Conservation (phyloP, 2,888 invertebrate species). For the Oligia fasciuncula region DNA sequence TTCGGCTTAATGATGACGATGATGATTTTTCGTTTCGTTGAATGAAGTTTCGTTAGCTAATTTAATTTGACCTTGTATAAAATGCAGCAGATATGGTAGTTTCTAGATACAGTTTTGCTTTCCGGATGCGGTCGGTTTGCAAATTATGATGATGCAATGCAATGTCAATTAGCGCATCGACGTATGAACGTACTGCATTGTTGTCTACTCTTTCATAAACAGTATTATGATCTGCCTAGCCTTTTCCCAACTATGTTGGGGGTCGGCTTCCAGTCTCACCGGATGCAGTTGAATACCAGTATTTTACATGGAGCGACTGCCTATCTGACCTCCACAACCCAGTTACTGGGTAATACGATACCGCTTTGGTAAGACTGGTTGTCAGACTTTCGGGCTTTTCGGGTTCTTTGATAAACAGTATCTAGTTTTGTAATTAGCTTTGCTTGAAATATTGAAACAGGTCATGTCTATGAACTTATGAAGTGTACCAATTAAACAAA, state of each 20-base stretch:
- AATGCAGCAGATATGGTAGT: not conserved
- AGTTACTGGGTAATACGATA: no score
- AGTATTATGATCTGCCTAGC: not conserved
- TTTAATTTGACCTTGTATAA: not conserved
- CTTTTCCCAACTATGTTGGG: no score
- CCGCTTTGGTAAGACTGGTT: no score
- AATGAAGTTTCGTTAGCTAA: no score
- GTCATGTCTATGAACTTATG: not conserved
- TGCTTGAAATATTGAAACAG: not conserved
- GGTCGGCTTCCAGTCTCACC: no score
- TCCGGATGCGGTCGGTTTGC: conserved; percentile 22
- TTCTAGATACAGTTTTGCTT: not conserved
- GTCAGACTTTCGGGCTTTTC: no score
- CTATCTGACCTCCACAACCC: no score
- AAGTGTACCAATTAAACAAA: not conserved
- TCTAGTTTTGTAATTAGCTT: no score
- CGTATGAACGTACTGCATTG: conserved; percentile 7
- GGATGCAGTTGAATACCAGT: no score
- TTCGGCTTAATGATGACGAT: no score
- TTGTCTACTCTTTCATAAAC: not conserved
- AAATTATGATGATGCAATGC: conserved; percentile 1
- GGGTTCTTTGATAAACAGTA: not conserved
- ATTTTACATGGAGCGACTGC: no score
- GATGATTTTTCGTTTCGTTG: no score
- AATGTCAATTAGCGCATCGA: conserved; percentile 12